A percentile compares a stretch with the other conserved stretches of the same genome.
Conservation (phyloP, 2,113 vertebrate genomes). For the Limanda limanda region DNA sequence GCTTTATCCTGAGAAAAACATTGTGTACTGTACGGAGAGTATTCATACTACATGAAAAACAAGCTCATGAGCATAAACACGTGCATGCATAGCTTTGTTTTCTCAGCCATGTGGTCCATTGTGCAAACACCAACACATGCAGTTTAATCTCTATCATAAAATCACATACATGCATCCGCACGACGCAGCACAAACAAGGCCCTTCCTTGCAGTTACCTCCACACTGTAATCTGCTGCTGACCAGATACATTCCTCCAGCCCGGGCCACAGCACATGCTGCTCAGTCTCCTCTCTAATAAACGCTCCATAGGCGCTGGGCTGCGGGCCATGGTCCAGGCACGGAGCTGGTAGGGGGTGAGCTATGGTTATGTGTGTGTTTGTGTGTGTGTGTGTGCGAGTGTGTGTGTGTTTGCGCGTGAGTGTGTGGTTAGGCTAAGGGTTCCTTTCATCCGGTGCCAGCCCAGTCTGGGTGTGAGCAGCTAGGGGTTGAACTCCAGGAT, state of each 20-base stretch:
- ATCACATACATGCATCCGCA: background rate
- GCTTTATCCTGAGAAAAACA: background rate
- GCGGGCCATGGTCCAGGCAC: constrained; percentile 77
- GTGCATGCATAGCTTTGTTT: background rate
- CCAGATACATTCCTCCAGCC: constrained; percentile 80
- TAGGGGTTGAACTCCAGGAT: constrained; percentile 84
- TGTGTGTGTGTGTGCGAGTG: constrained; percentile 75
- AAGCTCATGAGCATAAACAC: background rate
- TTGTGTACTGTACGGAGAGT: background rate
- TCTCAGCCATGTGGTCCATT: background rate
- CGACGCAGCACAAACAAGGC: constrained; percentile 31
- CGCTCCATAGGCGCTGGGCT: constrained; percentile 82
- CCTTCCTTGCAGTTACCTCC: constrained; percentile 45
- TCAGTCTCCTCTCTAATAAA: constrained; percentile 81
- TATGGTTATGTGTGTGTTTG: constrained; percentile 76
- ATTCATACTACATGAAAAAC: background rate
- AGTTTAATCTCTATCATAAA: constrained; percentile 16
- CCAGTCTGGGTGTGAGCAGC: constrained; percentile 82
- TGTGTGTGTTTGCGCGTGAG: constrained; percentile 68
- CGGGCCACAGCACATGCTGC: constrained; percentile 61
- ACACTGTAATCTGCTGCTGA: constrained; percentile 77
- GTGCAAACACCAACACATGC: constrained; percentile 18
- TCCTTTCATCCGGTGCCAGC: constrained; percentile 76
- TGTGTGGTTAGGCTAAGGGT: constrained; percentile 81
- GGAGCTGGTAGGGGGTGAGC: constrained; percentile 51